Conservation (phyloP, 1,140 invertebrate genomes). For the Temnothorax nylanderi region DNA sequence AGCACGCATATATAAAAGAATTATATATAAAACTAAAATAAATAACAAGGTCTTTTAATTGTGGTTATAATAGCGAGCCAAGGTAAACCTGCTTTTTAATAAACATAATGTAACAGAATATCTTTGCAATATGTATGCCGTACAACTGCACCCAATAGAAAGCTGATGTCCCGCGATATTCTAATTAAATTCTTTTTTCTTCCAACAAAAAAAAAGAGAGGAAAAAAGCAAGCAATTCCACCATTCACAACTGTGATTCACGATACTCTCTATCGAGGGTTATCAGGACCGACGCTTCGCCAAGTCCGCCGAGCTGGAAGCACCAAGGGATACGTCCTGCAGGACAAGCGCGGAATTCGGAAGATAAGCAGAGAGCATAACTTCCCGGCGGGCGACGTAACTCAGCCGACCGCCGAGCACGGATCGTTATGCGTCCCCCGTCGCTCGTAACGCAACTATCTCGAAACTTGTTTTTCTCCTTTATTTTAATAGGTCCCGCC, state of each 20-base stretch:
- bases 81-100: not conserved
- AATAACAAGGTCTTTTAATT: not conserved
- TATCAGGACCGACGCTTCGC: constrained; percentile 51
- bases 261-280: constrained; percentile 47
- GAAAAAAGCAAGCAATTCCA: not conserved
- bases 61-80: not conserved
- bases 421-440: constrained; percentile 83
- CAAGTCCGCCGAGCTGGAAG: constrained; percentile 72
- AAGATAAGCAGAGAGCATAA: constrained; percentile 83
- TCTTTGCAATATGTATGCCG: not conserved
- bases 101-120: not conserved
- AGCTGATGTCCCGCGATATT: not conserved
- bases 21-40: not conserved
- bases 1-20: not conserved
- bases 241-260: constrained; percentile 1
- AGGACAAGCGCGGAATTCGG: constrained; percentile 79
- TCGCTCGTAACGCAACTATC: constrained; percentile 84
- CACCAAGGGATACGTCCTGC: constrained; percentile 69
- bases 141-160: not conserved
- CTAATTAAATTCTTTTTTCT: not conserved
- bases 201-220: not conserved
- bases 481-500: constrained; percentile 81
- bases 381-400: constrained; percentile 77
- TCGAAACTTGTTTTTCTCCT: constrained; percentile 83
- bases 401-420: constrained; percentile 77